phyloP scores from a whole-genome alignment of 2,113 vertebrate genomes.

The Corynorhinus townsendii region DNA sequence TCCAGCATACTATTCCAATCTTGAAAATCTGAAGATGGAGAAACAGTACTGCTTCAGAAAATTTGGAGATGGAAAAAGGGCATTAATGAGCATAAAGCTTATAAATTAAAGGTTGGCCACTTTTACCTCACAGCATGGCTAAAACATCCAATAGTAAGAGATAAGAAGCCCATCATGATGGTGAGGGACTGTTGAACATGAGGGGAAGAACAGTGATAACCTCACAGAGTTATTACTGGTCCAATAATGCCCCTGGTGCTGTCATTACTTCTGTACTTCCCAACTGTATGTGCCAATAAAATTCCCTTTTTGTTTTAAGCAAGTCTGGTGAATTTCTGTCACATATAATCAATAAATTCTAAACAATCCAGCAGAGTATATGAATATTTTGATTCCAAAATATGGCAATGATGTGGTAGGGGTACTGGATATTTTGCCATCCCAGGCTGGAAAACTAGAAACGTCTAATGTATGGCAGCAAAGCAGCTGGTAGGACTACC shows the following conservation, averaged over 20 bases:
- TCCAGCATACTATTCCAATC: not conserved
- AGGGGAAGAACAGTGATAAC: not conserved
- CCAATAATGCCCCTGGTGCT: not conserved
- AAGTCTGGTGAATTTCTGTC: not conserved
- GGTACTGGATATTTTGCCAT: not conserved
- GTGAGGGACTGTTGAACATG: not conserved
- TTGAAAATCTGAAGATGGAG: not conserved
- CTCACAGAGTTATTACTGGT: not conserved
- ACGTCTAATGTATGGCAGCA: not conserved
- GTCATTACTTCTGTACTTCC: not conserved
- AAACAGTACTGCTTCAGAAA: not conserved
- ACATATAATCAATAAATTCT: not conserved
- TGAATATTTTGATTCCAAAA: slow-evolving; percentile 9
- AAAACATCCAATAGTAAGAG: not conserved
- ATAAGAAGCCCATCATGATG: not conserved
- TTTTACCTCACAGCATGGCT: not conserved
- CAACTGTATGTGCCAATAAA: not conserved
- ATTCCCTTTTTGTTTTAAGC: not conserved
- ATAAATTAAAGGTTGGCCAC: not conserved
- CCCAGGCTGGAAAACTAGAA: not conserved
- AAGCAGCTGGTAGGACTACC: not conserved
- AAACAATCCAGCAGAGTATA: not conserved
- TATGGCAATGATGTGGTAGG: not conserved
- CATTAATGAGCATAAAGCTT: not conserved
- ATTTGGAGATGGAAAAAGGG: not conserved